Conservation (phyloP, 92 coral and sea anemone genomes). For the Bergia sp. region DNA sequence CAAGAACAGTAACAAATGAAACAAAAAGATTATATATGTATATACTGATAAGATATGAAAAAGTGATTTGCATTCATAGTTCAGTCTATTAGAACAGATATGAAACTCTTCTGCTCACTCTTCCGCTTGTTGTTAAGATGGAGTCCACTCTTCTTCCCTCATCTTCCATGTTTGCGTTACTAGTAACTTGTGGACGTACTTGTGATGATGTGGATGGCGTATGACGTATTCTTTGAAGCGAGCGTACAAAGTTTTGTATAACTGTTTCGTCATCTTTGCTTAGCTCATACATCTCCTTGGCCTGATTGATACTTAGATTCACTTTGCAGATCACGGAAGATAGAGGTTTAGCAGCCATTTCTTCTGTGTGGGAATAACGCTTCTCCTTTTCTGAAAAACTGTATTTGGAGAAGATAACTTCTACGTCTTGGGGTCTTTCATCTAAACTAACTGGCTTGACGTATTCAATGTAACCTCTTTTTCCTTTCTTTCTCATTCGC, state of each 20-base stretch:
- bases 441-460: not conserved
- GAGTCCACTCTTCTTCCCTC: constrained; percentile 11
- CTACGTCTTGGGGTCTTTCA: not conserved
- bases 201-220: constrained; percentile 24
- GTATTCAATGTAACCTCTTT: constrained; percentile 8
- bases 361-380: constrained; percentile 20
- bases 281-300: constrained; percentile 26
- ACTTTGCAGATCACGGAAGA: constrained; percentile 10
- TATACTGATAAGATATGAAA: constrained; percentile 3
- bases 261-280: constrained; percentile 39
- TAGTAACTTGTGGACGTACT: constrained; percentile 5
- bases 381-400: constrained; percentile 11
- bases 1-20: constrained; percentile 42
- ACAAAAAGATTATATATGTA: constrained; percentile 12
- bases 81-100: constrained; percentile 10
- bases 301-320: constrained; percentile 24
- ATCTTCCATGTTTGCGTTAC: constrained; percentile 13
- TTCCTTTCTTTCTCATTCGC: constrained; percentile 8
- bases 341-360: constrained; percentile 14
- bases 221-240: constrained; percentile 29
- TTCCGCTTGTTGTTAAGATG: constrained; percentile 19
- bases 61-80: constrained; percentile 4
- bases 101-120: not conserved
- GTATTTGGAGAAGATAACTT: constrained; percentile 3
- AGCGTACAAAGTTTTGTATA: constrained; percentile 27